Base-by-base conservation (phyloP, 1,140 invertebrate species). In the Drosophila lacertosa region DNA sequence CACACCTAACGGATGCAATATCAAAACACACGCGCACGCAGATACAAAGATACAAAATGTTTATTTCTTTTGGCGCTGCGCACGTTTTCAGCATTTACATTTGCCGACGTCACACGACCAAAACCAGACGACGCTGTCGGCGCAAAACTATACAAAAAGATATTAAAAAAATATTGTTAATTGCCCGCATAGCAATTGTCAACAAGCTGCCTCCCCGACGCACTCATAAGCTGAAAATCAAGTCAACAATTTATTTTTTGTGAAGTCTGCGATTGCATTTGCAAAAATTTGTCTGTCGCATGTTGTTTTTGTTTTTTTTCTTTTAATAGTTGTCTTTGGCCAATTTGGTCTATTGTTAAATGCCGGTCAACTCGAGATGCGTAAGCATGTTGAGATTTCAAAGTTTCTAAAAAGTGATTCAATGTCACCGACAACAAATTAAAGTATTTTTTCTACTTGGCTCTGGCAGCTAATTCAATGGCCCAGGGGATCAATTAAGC, bases 1-100 rank as follows among this genome's bases (percentile, higher is more conserved):
- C 64, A 86, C 81, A 86, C 82, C 81, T 86, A 86, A 88, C 81
- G 81, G 81, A 86, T 86, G 81, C 81, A 86, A 72, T 77, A 77
- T 59, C 51, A 51, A n/a, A n/a, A 67, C 58, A 65, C 45, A 26
- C 51, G 68, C 74, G 64, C 74, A 59, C 51, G 55, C 74, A 67
- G 32, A 16, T 50, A 78, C 75, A 88, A 32, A 60, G 62, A 59
- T 72, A 60, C 63, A 60, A 51, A 47, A 54, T 67, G 54, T 66
- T 66, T 71, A 71, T 71, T 40, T 66, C 40, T 68, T 55, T 72
- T 60, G 40, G 54, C 63, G 39, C 40, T 26, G 54, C 68, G 77
- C 81, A 86, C 82, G 81, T 86, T 88, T 84, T 74, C 44, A 60
- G 37, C 77, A 66, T 70, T 54, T 71, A 64, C 62, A 81, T 66